phyloP scores from a whole-genome alignment of 2,888 invertebrate genomes.

The Leucoptera coffeella region DNA sequence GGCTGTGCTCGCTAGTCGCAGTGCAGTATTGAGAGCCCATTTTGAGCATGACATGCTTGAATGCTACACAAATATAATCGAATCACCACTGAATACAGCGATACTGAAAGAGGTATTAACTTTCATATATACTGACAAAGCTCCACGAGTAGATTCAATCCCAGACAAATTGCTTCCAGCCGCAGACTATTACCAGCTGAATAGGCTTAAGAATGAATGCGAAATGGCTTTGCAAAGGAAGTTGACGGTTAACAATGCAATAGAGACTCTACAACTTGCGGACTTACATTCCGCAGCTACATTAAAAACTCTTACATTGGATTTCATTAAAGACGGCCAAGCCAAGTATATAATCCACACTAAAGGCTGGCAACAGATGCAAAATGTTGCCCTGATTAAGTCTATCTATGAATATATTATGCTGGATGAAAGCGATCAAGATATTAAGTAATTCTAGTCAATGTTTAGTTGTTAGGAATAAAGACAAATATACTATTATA shows the following conservation, averaged over 20 bases:
- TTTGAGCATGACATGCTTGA: slow-evolving; percentile 41
- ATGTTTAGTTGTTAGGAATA: no score
- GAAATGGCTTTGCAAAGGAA: slow-evolving; percentile 37
- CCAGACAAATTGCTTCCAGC: slow-evolving; percentile 37
- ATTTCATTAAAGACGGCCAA: slow-evolving; percentile 41
- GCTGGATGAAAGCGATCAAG: slow-evolving; percentile 28
- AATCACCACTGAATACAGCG: slow-evolving; percentile 31
- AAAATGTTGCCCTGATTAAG: slow-evolving; percentile 35
- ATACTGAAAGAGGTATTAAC: slow-evolving; percentile 29
- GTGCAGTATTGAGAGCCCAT: slow-evolving; percentile 35
- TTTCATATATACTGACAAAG: slow-evolving; percentile 38
- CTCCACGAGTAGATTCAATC: slow-evolving; percentile 33
- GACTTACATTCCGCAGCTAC: slow-evolving; percentile 33
- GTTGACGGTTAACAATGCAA: slow-evolving; percentile 37
- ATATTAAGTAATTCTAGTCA: slow-evolving; percentile 20
- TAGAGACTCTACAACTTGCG: slow-evolving; percentile 33
- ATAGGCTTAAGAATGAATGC: slow-evolving; percentile 29
- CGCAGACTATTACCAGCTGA: slow-evolving; percentile 37
- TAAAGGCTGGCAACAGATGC: slow-evolving; percentile 30
- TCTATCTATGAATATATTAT: slow-evolving; percentile 37
- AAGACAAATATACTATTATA: no score
- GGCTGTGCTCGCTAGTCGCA: slow-evolving; percentile 32
- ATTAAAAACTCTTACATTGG: slow-evolving; percentile 26
- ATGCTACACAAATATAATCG: slow-evolving; percentile 27
- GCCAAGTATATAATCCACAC: slow-evolving; percentile 34